Percentiles rank a stretch among this genome's conserved stretches.
Conservation (phyloP, 2,888 invertebrate genomes). For the Physocephala rufipes region DNA sequence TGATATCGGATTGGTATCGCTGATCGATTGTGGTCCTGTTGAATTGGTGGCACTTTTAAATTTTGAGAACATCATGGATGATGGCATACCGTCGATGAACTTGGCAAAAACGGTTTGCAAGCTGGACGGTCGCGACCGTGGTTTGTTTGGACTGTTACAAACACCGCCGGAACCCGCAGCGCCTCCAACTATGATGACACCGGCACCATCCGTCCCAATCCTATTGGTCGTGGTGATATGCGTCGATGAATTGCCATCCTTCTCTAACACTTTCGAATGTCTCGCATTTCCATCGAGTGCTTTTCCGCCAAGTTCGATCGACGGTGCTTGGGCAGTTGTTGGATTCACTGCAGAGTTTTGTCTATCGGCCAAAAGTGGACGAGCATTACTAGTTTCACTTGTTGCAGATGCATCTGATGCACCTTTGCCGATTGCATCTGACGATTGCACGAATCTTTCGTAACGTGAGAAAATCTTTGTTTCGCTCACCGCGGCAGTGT, state of each 20-base stretch:
- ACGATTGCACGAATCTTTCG: conserved; percentile 62
- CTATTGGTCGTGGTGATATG: conserved; percentile 29
- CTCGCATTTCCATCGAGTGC: conserved; percentile 1
- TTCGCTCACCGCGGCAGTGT: conserved; percentile 58
- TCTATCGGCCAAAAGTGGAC: conserved; percentile 42
- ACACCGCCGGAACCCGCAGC: conserved; percentile 29
- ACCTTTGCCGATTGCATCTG: conserved; percentile 58
- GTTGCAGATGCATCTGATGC: conserved; percentile 40
- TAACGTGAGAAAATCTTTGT: conserved; percentile 63
- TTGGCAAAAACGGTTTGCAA: conserved; percentile 65
- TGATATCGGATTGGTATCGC: conserved; percentile 84
- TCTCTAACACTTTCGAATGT: conserved; percentile 22
- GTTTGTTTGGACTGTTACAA: conserved; percentile 30
- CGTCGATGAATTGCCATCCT: conserved; percentile 27
- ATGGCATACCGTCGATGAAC: conserved; percentile 67
- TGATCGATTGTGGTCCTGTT: conserved; percentile 67
- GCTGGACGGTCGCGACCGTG: conserved; percentile 60
- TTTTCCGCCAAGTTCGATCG: conserved; percentile 1
- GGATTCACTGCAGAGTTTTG: conserved; percentile 39
- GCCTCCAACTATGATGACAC: conserved; percentile 27
- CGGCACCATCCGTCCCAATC: conserved; percentile 24
- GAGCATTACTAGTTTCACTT: conserved; percentile 36
- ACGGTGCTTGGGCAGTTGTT: conserved; percentile 20
- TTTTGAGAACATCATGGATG: conserved; percentile 77
- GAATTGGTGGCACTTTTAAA: conserved; percentile 72